Conservation (phyloP, 2,113 vertebrate genomes). For the Psammodynastes pulverulentus region DNA sequence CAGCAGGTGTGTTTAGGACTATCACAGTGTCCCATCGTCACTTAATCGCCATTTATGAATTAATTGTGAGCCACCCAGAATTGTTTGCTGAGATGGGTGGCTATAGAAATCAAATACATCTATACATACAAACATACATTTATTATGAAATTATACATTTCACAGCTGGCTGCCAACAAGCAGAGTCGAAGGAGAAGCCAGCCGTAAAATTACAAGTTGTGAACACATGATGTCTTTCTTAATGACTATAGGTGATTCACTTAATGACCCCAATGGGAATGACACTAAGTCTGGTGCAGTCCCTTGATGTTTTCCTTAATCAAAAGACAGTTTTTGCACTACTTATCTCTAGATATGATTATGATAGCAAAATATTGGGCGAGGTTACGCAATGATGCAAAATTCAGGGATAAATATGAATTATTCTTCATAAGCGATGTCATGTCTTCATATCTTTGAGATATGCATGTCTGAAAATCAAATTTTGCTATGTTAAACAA, state of each 20-base stretch:
- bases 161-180: neutral
- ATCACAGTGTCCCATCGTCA: neutral
- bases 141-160: too few relatives aligned
- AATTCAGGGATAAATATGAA: slow-evolving; percentile 5
- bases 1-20: neutral
- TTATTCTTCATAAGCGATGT: slow-evolving; percentile 27
- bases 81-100: neutral
- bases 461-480: slow-evolving; percentile 48
- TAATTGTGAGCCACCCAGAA: neutral
- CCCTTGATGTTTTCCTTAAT: neutral
- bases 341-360: neutral
- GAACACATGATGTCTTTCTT: neutral
- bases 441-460: neutral
- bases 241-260: neutral
- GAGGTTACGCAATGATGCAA: neutral
- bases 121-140: too few relatives aligned
- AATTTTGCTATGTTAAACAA: neutral
- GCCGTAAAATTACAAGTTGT: neutral
- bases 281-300: neutral
- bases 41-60: neutral
- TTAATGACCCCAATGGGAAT: neutral
- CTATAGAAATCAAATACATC: too few relatives aligned
- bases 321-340: neutral
- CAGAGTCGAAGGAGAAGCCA: neutral
- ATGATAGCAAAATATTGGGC: neutral